A percentile compares a stretch with the other conserved stretches of the same genome.
Evolutionary conservation across 2,888 invertebrate species (phyloP).

Genomic region (Lordiphosa andalusiaca): DNA sequence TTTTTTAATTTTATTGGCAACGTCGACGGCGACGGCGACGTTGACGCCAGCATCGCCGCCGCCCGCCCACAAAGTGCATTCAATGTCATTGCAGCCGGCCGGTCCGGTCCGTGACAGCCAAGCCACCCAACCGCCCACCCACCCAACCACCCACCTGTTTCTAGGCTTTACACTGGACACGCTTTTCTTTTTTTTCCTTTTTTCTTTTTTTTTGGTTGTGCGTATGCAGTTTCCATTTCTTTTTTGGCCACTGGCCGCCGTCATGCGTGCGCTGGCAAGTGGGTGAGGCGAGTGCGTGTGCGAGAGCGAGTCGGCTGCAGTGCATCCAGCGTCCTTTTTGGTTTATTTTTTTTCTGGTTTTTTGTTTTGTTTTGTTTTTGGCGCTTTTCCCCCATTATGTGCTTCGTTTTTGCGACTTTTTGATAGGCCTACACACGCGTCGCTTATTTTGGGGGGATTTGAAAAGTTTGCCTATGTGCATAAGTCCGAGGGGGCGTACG

Average conservation of each 20-base stretch:
- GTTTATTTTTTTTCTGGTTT: conserved; percentile 8
- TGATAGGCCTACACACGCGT: conserved; percentile 67
- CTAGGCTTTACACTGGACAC: conserved; percentile 31
- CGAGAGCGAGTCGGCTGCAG: conserved; percentile 57
- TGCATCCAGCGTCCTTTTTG: conserved; percentile 10
- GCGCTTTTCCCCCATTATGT: conserved; percentile 60
- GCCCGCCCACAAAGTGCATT: conserved; percentile 38
- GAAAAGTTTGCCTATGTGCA: conserved; percentile 63
- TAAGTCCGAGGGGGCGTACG: conserved; percentile 4
- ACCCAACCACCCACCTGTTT: conserved; percentile 13
- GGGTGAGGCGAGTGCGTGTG: conserved; percentile 42
- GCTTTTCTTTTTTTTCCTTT: conserved; percentile 17
- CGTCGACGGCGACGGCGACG: conserved; percentile 11
- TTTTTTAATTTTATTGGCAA: conserved; percentile 52
- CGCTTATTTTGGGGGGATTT: conserved; percentile 63
- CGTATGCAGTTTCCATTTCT: conserved; percentile 28
- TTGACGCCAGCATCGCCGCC: conserved; percentile 14
- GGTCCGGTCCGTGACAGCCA: conserved; percentile 13
- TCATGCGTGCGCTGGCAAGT: conserved; percentile 19
- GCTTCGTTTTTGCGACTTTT: conserved; percentile 59
- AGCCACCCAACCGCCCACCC: conserved; percentile 7
- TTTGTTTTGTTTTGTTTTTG: conserved; percentile 41
- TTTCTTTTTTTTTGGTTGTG: conserved; percentile 41
- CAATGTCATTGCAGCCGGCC: conserved; percentile 56
- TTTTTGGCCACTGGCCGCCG: conserved; percentile 42